These are phyloP conservation scores for Volucella zonaria DNA, from an alignment of 2,888 invertebrate genomes.

Conservation along the genomic window DNA sequence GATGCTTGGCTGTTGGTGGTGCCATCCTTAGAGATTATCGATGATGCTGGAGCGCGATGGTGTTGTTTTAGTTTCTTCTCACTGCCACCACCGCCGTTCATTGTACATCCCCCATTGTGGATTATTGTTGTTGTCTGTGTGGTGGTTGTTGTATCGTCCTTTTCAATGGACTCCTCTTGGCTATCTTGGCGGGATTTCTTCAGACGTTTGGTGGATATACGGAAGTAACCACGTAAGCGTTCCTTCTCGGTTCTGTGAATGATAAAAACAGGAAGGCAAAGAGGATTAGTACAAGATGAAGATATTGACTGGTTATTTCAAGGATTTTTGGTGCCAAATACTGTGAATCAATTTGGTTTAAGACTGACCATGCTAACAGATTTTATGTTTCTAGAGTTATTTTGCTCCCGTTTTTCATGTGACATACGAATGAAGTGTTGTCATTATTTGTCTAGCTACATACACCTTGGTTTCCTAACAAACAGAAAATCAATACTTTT, in stretches of 20 bases:
- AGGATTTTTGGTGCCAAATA: no score
- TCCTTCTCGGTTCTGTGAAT: slow-evolving; percentile 84
- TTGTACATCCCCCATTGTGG: slow-evolving; percentile 69
- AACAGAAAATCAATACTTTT: no score
- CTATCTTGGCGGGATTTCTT: slow-evolving; percentile 82
- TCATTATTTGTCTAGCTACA: no score
- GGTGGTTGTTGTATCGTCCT: slow-evolving; percentile 79
- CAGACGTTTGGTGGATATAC: slow-evolving; percentile 83
- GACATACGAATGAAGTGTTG: no score
- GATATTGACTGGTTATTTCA: neutral
- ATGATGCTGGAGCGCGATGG: slow-evolving; percentile 50
- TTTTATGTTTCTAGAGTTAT: no score
- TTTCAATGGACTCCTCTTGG: slow-evolving; percentile 80
- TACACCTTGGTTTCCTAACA: no score
- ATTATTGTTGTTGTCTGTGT: slow-evolving; percentile 79
- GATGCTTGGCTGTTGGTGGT: slow-evolving; percentile 77
- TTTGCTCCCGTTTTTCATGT: no score
- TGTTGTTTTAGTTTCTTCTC: slow-evolving; percentile 64
- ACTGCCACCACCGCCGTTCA: slow-evolving; percentile 25
- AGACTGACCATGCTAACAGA: no score
- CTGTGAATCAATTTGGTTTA: no score
- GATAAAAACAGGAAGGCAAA: slow-evolving; percentile 14
- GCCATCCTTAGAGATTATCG: slow-evolving; percentile 44
- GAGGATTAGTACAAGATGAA: slow-evolving; percentile 10
- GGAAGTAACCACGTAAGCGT: slow-evolving; percentile 85